Evolutionary conservation across 2,888 invertebrate genomes (phyloP), one percentile per base, ranked within the genome.

Genomic region (Cetonia aurata): DNA sequence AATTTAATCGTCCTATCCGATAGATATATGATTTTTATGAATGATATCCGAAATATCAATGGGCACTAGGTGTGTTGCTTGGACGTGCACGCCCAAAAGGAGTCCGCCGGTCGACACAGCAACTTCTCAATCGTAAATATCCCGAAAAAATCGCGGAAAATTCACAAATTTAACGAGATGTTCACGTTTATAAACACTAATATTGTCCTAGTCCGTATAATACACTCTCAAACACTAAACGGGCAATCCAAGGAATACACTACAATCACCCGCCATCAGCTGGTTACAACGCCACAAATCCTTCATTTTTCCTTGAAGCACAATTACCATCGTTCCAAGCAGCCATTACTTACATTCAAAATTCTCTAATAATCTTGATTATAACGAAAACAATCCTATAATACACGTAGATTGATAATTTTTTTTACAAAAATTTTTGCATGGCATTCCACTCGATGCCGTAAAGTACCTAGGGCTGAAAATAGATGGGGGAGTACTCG

Each of bases 391-490:
- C 71, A 48, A 55, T 68, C 53, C 71, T 67, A 71, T 71, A 72
- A 73, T 75, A 55, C 71, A 56, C 71, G 68, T 71, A 71, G 67
- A 76, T 71, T 87, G 86, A 85, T 83, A 84, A 85, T 86, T 82
- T 86, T 48, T 82, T 83, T 86, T 85, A 86, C 87, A 86, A 86
- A 87, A 88, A 88, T 88, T 87, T 87, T 88, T 85, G 87, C 88
- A 88, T 88, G 87, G 88, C 88, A 86, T 86, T 86, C 82, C 82
- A 81, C 78, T 87, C 86, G 85, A 85, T 83, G 88, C 89, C 88
- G 88, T 88, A 89, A 70, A 89, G 89, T 89, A 89, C 89, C 89
- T 89, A 87, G 86, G 87, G 89, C 89, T 89, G 90, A 89, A 89
- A 89, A 89, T 89, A 89, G 89, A 89, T 88, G 89, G 89, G 57